Evolutionary conservation across 2,797 vertebrate genomes (phyloP), one percentile per base, ranked within the genome.

Genomic region (Chiloscyllium punctatum): DNA sequence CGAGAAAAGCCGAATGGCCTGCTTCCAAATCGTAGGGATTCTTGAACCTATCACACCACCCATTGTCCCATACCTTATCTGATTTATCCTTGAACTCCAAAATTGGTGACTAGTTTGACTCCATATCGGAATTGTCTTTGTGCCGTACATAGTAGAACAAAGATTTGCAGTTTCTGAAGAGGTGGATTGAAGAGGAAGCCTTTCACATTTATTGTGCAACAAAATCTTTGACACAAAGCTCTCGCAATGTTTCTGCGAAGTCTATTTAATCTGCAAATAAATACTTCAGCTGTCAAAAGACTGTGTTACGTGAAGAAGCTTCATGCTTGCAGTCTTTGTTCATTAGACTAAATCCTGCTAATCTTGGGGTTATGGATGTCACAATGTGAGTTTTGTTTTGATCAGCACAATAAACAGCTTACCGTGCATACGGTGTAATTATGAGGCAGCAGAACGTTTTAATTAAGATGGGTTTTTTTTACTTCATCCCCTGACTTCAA

Each of bases 311-410:
- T 77, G 94, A 74, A 72, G 94, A 95, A 77, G 94, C 71, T 77
- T 95, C 94, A 77, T 7, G 27, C 30, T 95, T 57, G 71, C 37
- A 48, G 25, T 27, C 94, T 53, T 95, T 95, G 94, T 95, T 95
- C 69, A 95, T 95, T 48, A 95, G 94, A 48, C 69, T 74, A 95
- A 95, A 74, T 95, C 94, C 69, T 77, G 94, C 48, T 95, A 95
- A 95, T 95, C 94, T 95, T 33, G 71, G 94, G 71, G 94, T 95
- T 95, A 95, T 77, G 94, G 94, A 95, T 95, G 94, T 95, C 94
- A 95, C 69, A 95, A 74, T 95, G 94, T 95, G 71, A 95, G 48
- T 74, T 69, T 94, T 74, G 42, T 95, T 74, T 72, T 72, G 94
- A 77, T 95, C 48, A 53, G 42, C 27, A 72, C 94, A 95, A 95